phyloP scores from a whole-genome alignment of 2,888 invertebrate genomes.

The Apamea crenata region DNA sequence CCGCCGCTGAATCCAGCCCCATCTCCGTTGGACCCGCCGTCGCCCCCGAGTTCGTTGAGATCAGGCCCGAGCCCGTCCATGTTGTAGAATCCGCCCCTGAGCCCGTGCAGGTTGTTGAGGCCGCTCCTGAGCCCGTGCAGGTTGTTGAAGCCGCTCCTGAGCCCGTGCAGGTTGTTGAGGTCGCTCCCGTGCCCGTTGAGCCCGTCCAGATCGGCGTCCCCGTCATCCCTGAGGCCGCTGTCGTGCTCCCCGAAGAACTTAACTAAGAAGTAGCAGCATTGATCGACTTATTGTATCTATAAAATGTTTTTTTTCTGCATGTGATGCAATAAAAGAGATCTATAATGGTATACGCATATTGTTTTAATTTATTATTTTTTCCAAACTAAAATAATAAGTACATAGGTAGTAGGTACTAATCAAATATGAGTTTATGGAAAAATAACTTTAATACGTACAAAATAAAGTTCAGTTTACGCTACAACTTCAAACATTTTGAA shows the following conservation, averaged over 20 bases:
- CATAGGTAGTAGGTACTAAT: too few relatives aligned
- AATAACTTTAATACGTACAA: too few relatives aligned
- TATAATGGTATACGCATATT: neutral
- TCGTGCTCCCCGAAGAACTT: slow-evolving; percentile 67
- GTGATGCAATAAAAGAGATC: slow-evolving; percentile 44
- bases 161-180: slow-evolving; percentile 35
- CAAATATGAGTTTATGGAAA: too few relatives aligned
- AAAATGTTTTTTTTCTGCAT: slow-evolving; percentile 42
- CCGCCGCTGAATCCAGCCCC: slow-evolving; percentile 23
- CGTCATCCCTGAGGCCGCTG: slow-evolving; percentile 62
- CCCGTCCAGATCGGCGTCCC: slow-evolving; percentile 52
- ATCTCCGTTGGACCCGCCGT: slow-evolving; percentile 46
- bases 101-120: slow-evolving; percentile 22
- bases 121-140: slow-evolving; percentile 24
- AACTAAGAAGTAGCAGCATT: slow-evolving; percentile 57
- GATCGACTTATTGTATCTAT: slow-evolving; percentile 31
- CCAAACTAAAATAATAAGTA: too few relatives aligned
- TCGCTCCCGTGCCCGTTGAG: slow-evolving; percentile 31
- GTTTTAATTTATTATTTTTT: neutral
- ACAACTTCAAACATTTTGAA: too few relatives aligned
- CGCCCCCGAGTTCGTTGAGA: slow-evolving; percentile 14
- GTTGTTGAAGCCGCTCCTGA: slow-evolving; percentile 31
- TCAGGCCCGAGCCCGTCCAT: slow-evolving; percentile 41
- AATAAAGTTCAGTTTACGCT: too few relatives aligned
- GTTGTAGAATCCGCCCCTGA: slow-evolving; percentile 43